Base-by-base conservation (phyloP, 1,140 invertebrate genomes). In the Brachionus koreanus region DNA sequence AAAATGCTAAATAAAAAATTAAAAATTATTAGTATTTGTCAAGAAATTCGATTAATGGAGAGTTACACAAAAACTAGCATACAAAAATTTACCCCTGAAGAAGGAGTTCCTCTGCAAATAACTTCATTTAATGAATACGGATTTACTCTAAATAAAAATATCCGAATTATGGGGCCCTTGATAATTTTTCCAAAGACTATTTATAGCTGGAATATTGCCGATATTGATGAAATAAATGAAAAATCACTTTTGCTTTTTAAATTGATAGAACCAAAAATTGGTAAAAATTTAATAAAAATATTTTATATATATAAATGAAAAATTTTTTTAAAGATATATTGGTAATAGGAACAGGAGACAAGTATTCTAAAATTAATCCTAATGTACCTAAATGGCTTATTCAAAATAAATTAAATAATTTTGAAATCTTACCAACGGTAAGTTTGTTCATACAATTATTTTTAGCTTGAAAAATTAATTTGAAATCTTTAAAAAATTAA, bases 351-450 rank as follows among this genome's bases (percentile, higher is more conserved):
- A 79, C 49, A 19, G 76, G 76, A 39, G 76, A 79, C 35, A 79
- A 79, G 25, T 79, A 79, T 61, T 79, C 76, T 25, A 79, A 79
- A 35, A 61, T 79, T 33, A 79, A 43, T 29, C 76, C 76, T 1
- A 43, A 19, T 33, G 76, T 61, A 23, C 76, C 76, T 10, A 79
- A 79, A 61, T 79, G 76, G 76, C 42, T 79, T 25, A 57, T 79
- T 39, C n/a, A 79, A 61, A 79, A 79, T 37, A 79, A 79, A 29
- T 5, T 79, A 13, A 61, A 37, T 29, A 61, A 57, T 37, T 79
- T 79, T 61, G 76, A 79, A 79, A 79, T 79, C 13, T 43, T 79
- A 13, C 76, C 76, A 19, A 79, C 76, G 0, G 74, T 77, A 61
- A n/a, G n/a, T n/a, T n/a, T n/a, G n/a, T n/a, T n/a, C n/a, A n/a